Percentiles rank a stretch among this genome's conserved stretches.
Evolutionary conservation across 2,113 vertebrate species (phyloP).

Genomic region (Chaetodon auriga): DNA sequence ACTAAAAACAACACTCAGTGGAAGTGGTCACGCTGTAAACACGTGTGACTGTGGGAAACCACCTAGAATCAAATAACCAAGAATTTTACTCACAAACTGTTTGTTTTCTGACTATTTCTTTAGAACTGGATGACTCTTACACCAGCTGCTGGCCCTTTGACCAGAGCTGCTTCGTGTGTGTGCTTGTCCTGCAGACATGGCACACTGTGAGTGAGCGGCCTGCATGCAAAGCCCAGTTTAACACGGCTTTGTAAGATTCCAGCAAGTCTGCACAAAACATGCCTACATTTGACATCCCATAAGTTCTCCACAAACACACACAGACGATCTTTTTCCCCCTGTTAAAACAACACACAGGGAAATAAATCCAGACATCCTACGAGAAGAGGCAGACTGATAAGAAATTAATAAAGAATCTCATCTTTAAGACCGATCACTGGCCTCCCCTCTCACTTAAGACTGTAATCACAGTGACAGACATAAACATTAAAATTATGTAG

Average conservation of each 20-base stretch:
- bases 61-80: neutral
- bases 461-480: conserved; percentile 68
- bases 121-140: neutral
- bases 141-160: conserved; percentile 2
- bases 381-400: neutral
- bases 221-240: conserved; percentile 33
- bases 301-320: neutral
- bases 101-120: neutral
- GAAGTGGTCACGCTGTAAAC: conserved; percentile 27
- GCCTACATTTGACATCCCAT: neutral
- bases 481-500: conserved; percentile 64
- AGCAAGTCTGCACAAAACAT: conserved; percentile 26
- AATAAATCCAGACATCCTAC: neutral
- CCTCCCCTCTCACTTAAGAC: conserved; percentile 33
- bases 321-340: too few species aligned
- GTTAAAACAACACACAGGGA: too few species aligned
- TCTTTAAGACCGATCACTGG: neutral
- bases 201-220: neutral
- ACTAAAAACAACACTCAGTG: conserved; percentile 37
- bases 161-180: conserved; percentile 1
- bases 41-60: neutral
- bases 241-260: conserved; percentile 59
- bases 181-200: conserved; percentile 8
- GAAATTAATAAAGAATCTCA: neutral
- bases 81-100: neutral